phyloP scores from a whole-genome alignment of 2,888 invertebrate species.

The Allacma fusca region DNA sequence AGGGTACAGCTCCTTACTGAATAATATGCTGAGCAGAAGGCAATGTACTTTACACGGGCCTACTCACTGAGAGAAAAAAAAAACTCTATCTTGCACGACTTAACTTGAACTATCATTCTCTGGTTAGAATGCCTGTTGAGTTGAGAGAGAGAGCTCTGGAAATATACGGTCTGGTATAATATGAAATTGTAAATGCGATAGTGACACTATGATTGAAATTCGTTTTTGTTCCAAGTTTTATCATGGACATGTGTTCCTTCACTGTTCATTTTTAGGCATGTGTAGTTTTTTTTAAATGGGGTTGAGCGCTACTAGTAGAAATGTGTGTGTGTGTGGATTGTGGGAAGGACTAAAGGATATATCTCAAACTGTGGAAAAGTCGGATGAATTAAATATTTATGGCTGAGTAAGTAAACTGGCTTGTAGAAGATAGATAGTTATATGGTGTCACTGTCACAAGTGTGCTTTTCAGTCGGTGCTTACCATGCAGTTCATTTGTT shows the following conservation, averaged over 20 bases:
- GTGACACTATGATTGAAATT: background rate
- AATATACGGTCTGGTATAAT: too few species aligned
- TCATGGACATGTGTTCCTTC: background rate
- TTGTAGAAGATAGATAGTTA: background rate
- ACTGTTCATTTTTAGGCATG: background rate
- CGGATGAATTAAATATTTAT: conserved; percentile 5
- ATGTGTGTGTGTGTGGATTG: too few species aligned
- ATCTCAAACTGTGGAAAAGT: background rate
- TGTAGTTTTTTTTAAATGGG: background rate
- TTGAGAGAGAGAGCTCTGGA: background rate
- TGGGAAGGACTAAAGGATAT: too few species aligned
- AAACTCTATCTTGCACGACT: conserved; percentile 22
- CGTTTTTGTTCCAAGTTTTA: background rate
- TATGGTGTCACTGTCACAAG: conserved; percentile 6
- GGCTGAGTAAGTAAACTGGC: background rate
- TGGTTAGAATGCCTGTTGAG: background rate
- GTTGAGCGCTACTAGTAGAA: too few species aligned
- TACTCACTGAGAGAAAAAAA: conserved; percentile 16
- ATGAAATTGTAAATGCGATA: background rate
- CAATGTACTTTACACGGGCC: conserved; percentile 25
- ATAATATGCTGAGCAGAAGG: background rate
- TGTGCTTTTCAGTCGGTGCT: background rate
- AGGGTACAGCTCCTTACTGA: background rate
- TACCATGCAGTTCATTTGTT: background rate
- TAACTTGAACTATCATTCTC: background rate